Evolutionary conservation across 2,797 vertebrate genomes (phyloP), one percentile per base, ranked within the genome.

Genomic region (Lutjanus campechanus): DNA sequence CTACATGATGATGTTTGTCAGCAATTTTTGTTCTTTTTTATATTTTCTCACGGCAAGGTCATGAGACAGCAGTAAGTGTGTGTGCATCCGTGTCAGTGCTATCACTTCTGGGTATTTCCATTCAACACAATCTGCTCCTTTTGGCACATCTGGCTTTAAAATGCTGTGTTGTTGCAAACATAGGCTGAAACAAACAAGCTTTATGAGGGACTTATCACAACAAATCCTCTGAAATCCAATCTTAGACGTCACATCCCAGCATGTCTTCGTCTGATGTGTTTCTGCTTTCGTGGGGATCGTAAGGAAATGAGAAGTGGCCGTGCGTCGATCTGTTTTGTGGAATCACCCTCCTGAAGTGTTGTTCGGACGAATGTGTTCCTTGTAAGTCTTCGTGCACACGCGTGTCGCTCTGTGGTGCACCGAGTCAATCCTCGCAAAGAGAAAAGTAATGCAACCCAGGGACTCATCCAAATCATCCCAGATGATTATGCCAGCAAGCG

Each of bases 191-290:
- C 76, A 90, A 91, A 93, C 85, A 85, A 78, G 88, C 82, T 78
- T 90, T 73, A 86, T 53, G 82, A 77, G 49, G 85, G 88, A 90
- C 73, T 92, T 89, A 92, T 90, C 77, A 78, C 70, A 75, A 73
- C 83, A 93, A 94, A 94, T 95, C 91, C 89, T 76, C 75, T 76
- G 64, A 77, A 92, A 91, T 93, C 92, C 85, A 92, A 88, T 91
- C 77, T 80, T 36, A 72, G 65, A 85, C 58, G 12, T 85, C 82
- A 85, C 63, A 73, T 84, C n/a, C 22, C 69, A 40, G 66, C 76
- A 81, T 68, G 77, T 79, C 78, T 86, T 87, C 79, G 64, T 75
- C 63, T 46, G 70, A 81, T 68, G 80, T 49, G 15, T 79, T 83
- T 88, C 72, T 86, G 40, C 75, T 87, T 81, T 85, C 22, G 55